Evolutionary conservation across 2,888 invertebrate species (phyloP), one percentile per base, ranked within the genome.

Genomic region (Spisula solida): DNA sequence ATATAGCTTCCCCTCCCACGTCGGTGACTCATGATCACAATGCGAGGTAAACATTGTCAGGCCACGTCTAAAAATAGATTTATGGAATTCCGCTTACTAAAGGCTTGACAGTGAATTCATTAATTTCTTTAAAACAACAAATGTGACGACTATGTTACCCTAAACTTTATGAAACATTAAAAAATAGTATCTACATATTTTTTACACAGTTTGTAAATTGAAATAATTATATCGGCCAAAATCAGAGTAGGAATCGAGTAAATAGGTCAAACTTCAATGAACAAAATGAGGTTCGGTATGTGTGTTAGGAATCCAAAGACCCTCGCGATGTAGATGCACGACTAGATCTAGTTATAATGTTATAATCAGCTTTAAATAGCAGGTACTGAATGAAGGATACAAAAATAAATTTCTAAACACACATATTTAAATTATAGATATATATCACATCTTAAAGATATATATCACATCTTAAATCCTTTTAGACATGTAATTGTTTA

Each of bases 1-100:
- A 70, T 70, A 51, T 41, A 41, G 41, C 4, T 55, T 29, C 25
- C 78, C 84, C 84, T 47, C 84, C 84, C 84, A 84, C 84, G 78
- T 78, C 41, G 31, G 51, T 87, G 87, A 87, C 87, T 87, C 87
- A 87, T 82, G 75, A 78, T 87, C 87, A 87, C 82, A 87, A 41
- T 82, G 87, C 82, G 82, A 78, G 55, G 87, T 87, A 87, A 87
- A 87, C 87, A 86, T 70, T 81, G 81, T 86, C 86, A 87, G 82
- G 87, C 75, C 31, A 87, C 81, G 18, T 75, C 82, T 87, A 87
- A 78, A 79, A 78, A 78, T 87, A 87, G 87, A 75, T 70, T 70
- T 25, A 70, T 29, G 70, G 70, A 70, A 29, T 70, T 70, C 70
- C 70, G 70, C 70, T 70, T 70, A 70, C 70, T 25, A 70, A 25